Evolutionary conservation across 2,888 invertebrate species (phyloP).

Genomic region (Hyppa rectilinea): DNA sequence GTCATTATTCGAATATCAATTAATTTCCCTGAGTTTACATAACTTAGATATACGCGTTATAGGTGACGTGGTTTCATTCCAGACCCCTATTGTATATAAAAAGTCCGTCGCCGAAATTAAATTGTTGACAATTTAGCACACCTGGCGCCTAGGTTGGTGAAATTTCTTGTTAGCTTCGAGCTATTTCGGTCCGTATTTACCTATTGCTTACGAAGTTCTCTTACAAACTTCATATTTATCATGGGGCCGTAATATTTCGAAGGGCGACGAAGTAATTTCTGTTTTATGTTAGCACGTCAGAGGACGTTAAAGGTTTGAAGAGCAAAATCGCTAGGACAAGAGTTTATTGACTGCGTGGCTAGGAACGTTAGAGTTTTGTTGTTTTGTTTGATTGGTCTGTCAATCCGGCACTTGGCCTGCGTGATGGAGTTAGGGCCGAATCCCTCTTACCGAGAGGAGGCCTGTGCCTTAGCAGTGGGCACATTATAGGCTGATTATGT

Average conservation of each 20-base stretch:
- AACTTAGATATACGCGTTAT: neutral
- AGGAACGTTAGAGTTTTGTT: neutral
- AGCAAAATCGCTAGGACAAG: neutral
- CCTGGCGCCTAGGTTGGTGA: conserved; percentile 29
- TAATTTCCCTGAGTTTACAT: neutral
- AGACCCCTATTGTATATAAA: conserved; percentile 9
- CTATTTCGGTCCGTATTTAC: conserved; percentile 33
- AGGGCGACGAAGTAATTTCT: conserved; percentile 20
- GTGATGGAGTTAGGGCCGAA: no score
- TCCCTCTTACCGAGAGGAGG: no score
- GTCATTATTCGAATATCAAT: no score
- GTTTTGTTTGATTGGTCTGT: neutral
- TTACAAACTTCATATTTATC: conserved; percentile 25
- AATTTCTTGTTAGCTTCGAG: conserved; percentile 31
- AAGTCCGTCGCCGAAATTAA: conserved; percentile 29
- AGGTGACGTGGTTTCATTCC: neutral
- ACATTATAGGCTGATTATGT: no score
- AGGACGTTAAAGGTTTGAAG: neutral
- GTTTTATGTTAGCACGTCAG: conserved; percentile 22
- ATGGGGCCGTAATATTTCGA: conserved; percentile 23
- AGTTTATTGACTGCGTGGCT: neutral
- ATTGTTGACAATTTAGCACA: conserved; percentile 40
- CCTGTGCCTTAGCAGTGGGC: no score
- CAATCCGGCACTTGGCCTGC: no score
- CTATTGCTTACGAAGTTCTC: conserved; percentile 23